Evolutionary conservation across 1,140 invertebrate genomes (phyloP).

Genomic region (Spodoptera litura): DNA sequence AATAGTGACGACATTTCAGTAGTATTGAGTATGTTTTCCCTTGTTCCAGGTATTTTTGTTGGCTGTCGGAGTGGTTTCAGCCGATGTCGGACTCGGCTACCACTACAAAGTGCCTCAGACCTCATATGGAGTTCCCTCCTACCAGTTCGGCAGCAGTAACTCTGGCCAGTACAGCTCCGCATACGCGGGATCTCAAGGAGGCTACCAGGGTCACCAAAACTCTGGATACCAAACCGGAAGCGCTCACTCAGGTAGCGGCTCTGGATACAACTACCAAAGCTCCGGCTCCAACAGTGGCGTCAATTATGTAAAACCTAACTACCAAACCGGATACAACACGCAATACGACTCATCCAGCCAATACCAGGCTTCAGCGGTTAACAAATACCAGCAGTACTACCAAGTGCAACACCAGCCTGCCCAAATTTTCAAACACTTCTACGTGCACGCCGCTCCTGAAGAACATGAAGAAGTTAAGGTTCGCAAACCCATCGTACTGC

Average conservation of each 20-base stretch:
- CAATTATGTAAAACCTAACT: slow-evolving; percentile 44
- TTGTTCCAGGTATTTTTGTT: slow-evolving; percentile 69
- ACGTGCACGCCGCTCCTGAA: slow-evolving; percentile 79
- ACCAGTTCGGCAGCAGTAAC: slow-evolving; percentile 55
- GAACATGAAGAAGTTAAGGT: slow-evolving; percentile 69
- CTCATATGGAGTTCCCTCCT: slow-evolving; percentile 68
- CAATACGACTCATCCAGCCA: slow-evolving; percentile 66
- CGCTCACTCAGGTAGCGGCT: slow-evolving; percentile 37
- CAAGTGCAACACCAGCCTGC: slow-evolving; percentile 70
- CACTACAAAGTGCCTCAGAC: slow-evolving; percentile 72
- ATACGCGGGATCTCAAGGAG: slow-evolving; percentile 8
- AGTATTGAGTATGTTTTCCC: slow-evolving; percentile 10
- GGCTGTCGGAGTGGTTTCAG: slow-evolving; percentile 60
- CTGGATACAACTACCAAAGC: slow-evolving; percentile 58
- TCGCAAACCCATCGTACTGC: slow-evolving; percentile 69
- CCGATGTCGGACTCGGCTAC: slow-evolving; percentile 71
- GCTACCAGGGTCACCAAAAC: slow-evolving; percentile 16
- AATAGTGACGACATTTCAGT: background rate
- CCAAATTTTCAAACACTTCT: slow-evolving; percentile 80
- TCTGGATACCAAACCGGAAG: slow-evolving; percentile 34
- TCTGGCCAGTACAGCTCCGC: slow-evolving; percentile 52
- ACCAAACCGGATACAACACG: slow-evolving; percentile 49
- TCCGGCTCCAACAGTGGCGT: slow-evolving; percentile 7
- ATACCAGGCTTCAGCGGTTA: slow-evolving; percentile 59
- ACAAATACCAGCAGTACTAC: slow-evolving; percentile 69